Conservation (phyloP, 2,113 vertebrate genomes). For the Megaceryle maxima region DNA sequence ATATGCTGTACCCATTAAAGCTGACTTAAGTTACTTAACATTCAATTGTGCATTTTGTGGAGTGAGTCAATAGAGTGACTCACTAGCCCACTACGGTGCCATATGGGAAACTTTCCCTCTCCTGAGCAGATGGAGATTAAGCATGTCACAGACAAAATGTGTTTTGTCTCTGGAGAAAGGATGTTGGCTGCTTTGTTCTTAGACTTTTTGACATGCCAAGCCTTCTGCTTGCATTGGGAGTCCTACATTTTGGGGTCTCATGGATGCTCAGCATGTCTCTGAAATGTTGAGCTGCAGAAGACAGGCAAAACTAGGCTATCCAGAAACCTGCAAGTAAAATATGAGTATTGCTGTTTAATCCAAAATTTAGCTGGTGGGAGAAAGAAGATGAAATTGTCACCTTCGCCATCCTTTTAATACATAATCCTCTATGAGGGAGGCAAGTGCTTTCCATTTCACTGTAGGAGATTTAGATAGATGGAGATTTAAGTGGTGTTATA, state of each 20-base stretch:
- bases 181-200: constrained; percentile 71
- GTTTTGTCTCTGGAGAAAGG: constrained; percentile 74
- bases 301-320: background rate
- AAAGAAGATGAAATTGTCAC: background rate
- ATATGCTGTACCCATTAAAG: constrained; percentile 64
- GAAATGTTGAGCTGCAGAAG: background rate
- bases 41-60: constrained; percentile 60
- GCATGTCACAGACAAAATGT: constrained; percentile 73
- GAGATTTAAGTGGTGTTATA: background rate
- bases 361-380: background rate
- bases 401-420: background rate
- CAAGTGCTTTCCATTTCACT: background rate
- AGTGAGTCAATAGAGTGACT: constrained; percentile 44
- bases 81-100: constrained; percentile 54
- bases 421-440: background rate
- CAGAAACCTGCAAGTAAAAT: background rate
- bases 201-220: constrained; percentile 42
- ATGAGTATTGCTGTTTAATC: background rate
- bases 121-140: constrained; percentile 75
- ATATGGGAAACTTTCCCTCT: constrained; percentile 68
- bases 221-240: constrained; percentile 59
- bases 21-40: constrained; percentile 64
- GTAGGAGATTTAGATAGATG: background rate
- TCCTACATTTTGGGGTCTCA: constrained; percentile 11
- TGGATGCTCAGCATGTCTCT: background rate